These are phyloP conservation scores for Arctia plantaginis DNA, from an alignment of 2,888 invertebrate species.

Conservation along the genomic window DNA sequence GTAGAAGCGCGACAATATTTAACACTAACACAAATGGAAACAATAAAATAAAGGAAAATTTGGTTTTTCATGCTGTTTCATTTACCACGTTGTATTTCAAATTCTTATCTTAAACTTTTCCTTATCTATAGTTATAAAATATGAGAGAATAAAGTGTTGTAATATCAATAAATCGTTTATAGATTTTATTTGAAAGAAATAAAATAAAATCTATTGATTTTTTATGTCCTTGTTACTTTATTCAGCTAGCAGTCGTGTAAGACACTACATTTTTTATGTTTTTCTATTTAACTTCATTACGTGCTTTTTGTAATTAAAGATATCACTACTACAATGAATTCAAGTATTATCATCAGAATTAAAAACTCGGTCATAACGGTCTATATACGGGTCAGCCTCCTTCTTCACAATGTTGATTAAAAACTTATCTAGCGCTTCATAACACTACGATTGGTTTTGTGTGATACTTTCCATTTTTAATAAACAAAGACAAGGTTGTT, in stretches of 20 bases:
- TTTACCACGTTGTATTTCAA: not conserved
- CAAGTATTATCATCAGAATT: too few species aligned
- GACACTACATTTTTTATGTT: not conserved
- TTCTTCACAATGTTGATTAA: too few species aligned
- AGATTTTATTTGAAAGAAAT: constrained; percentile 6
- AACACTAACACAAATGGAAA: not conserved
- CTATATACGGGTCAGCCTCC: too few species aligned
- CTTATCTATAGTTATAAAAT: constrained; percentile 40
- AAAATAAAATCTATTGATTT: not conserved
- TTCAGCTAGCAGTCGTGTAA: not conserved
- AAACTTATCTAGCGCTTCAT: too few species aligned
- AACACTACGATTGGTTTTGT: too few species aligned
- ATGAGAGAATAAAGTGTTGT: constrained; percentile 35
- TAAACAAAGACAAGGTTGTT: too few species aligned
- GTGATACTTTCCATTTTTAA: too few species aligned
- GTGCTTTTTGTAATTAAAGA: too few species aligned
- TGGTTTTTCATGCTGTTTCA: constrained; percentile 27
- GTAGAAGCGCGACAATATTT: not conserved
- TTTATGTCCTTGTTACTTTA: not conserved
- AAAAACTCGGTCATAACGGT: too few species aligned
- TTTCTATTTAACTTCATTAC: too few species aligned
- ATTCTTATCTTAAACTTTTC: not conserved
- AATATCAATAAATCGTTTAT: not conserved
- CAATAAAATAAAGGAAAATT: constrained; percentile 8
- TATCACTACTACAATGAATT: too few species aligned